phyloP scores from a whole-genome alignment of 2,113 vertebrate genomes.

The Hydropotes inermis region DNA sequence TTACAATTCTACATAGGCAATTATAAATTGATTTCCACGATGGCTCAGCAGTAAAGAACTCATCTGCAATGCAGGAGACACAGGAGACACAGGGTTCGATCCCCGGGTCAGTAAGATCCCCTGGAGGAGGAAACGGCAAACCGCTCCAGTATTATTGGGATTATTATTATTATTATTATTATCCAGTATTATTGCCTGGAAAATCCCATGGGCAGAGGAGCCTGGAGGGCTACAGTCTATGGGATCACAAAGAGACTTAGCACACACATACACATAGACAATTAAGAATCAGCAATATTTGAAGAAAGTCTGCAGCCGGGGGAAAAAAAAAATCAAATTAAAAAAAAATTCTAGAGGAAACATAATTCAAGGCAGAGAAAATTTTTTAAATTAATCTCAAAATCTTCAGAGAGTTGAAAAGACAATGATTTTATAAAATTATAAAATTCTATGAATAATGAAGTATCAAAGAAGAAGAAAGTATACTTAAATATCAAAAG shows the following conservation, averaged over 20 bases:
- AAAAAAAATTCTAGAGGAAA: not conserved
- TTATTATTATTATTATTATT: too few species aligned
- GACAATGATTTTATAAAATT: not conserved
- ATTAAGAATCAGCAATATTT: not conserved
- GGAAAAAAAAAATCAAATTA: not conserved
- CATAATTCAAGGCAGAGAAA: not conserved
- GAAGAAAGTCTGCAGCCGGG: not conserved
- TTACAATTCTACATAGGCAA: not conserved
- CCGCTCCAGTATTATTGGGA: not conserved
- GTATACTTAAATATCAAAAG: not conserved
- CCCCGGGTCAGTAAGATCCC: not conserved
- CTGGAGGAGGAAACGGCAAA: not conserved
- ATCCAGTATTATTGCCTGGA: not conserved
- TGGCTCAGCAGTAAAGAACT: not conserved
- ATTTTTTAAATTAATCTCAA: not conserved
- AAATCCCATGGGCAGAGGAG: not conserved
- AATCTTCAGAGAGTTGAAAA: conserved; percentile 8
- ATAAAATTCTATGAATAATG: not conserved
- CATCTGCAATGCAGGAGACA: not conserved
- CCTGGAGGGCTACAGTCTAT: not conserved
- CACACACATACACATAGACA: not conserved
- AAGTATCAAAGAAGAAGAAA: not conserved
- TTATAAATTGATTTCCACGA: not conserved
- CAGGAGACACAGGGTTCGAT: not conserved
- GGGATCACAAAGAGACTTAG: not conserved